Evolutionary conservation across 2,797 vertebrate species (phyloP), one percentile per base, ranked within the genome.

Genomic region (Crocidura indochinensis): DNA sequence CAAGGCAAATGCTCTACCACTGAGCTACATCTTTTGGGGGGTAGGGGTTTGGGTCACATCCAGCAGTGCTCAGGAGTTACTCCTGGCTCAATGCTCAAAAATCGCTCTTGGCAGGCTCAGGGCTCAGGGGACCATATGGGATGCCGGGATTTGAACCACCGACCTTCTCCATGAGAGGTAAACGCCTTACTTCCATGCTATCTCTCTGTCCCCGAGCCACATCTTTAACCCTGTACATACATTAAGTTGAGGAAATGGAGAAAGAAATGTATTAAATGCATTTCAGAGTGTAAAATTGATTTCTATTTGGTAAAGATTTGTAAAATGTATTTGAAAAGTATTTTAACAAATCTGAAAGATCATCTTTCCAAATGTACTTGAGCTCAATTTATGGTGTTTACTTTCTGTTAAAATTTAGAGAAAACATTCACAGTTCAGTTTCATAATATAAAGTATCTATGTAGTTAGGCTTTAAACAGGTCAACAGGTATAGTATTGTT

Each of bases 401-500:
- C 73, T 95, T 96, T 81, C 76, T 38, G 22, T 95, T 92, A 91
- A 64, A 95, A 95, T 79, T 91, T 79, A 86, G 87, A 29, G 86
- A 88, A 77, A 92, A 78, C 84, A 93, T 96, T 97, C 93, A 93
- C 92, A 93, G 96, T 91, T 96, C 79, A 87, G 68, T 46, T 94
- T 87, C 69, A 31, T 80, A 95, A 94, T 89, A 93, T 87, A 95
- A 87, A 95, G 95, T 94, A 95, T 96, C 62, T 91, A 92, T 79
- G 83, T 97, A 95, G 96, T 97, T 96, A 97, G 96, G 97, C 97
- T 94, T 97, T 97, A 92, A 95, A 94, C 96, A 96, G 97, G 86
- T 96, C 95, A 97, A 96, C 97, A 98, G 98, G 97, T 98, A 97
- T 97, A 96, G 97, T 92, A 94, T 88, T 94, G 94, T 94, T 92